Evolutionary conservation across 2,888 invertebrate genomes (phyloP).

Genomic region (Acrocera orbiculus): DNA sequence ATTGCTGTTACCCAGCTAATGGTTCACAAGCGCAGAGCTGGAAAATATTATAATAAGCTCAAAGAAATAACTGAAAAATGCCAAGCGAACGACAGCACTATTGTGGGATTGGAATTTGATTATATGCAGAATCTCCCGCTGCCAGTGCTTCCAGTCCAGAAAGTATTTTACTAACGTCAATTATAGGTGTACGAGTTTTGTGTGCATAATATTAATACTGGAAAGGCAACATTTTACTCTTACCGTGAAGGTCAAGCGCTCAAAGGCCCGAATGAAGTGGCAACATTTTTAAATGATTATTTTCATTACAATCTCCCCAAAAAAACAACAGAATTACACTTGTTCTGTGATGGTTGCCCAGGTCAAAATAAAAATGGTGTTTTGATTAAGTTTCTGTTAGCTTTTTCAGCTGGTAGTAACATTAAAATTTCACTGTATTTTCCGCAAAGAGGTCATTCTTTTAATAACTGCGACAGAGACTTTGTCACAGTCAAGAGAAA

Average conservation of each 20-base stretch:
- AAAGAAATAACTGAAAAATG: slow-evolving; percentile 10
- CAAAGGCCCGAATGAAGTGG: slow-evolving; percentile 6
- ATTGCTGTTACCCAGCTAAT: not conserved
- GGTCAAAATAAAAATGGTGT: no score
- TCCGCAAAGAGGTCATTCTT: no score
- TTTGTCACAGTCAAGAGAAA: no score
- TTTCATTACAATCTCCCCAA: no score
- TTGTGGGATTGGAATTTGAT: slow-evolving; percentile 15
- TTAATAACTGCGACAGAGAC: no score
- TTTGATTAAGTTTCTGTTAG: no score
- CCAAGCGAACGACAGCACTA: slow-evolving; percentile 9
- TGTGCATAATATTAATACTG: slow-evolving; percentile 10
- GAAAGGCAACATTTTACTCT: slow-evolving; percentile 4
- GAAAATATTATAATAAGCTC: slow-evolving; percentile 10
- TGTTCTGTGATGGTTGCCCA: no score
- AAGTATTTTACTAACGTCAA: slow-evolving; percentile 16
- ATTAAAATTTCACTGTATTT: no score
- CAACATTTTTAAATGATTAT: no score
- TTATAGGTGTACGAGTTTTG: slow-evolving; percentile 13
- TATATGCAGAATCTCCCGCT: slow-evolving; percentile 17
- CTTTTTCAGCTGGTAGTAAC: no score
- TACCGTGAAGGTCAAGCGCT: slow-evolving; percentile 4
- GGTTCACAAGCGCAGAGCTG: slow-evolving; percentile 4
- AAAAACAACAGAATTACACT: no score
- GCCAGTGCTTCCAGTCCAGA: slow-evolving; percentile 16